Conservation (phyloP, 2,888 invertebrate species). For the Trichogramma evanescens region DNA sequence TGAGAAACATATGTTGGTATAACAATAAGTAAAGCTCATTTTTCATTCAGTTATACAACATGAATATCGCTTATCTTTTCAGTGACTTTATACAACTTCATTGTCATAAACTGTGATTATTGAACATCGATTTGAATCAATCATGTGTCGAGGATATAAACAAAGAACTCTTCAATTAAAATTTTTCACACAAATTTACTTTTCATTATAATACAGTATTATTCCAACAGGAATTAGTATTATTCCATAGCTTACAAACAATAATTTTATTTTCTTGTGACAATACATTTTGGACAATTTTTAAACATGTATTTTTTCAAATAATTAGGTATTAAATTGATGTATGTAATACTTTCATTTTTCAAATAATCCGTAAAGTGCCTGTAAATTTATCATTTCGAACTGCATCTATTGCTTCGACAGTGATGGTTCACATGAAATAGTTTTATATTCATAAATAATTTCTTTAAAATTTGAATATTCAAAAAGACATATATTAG, state of each 20-base stretch:
- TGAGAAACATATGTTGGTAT: no score
- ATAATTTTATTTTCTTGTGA: background rate
- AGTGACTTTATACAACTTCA: background rate
- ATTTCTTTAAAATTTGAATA: no score
- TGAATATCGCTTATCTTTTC: background rate
- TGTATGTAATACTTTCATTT: background rate
- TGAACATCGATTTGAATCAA: background rate
- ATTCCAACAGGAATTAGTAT: constrained; percentile 7
- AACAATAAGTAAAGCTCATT: background rate
- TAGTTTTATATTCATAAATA: no score
- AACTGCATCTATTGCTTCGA: no score
- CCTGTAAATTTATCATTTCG: no score
- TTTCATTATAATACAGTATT: constrained; percentile 1
- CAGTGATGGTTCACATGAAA: no score
- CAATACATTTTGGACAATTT: constrained; percentile 5
- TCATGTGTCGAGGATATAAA: constrained; percentile 2
- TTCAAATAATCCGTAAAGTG: no score
- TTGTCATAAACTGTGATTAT: background rate
- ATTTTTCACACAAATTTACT: constrained; percentile 4
- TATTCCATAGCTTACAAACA: constrained; percentile 9
- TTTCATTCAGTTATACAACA: constrained; percentile 5
- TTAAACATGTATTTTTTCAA: constrained; percentile 6
- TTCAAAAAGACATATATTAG: no score
- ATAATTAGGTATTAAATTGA: constrained; percentile 7
- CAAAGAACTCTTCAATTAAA: constrained; percentile 9